Evolutionary conservation across 2,888 invertebrate genomes (phyloP), one percentile per base, ranked within the genome.

Genomic region (Vanessa cardui): DNA sequence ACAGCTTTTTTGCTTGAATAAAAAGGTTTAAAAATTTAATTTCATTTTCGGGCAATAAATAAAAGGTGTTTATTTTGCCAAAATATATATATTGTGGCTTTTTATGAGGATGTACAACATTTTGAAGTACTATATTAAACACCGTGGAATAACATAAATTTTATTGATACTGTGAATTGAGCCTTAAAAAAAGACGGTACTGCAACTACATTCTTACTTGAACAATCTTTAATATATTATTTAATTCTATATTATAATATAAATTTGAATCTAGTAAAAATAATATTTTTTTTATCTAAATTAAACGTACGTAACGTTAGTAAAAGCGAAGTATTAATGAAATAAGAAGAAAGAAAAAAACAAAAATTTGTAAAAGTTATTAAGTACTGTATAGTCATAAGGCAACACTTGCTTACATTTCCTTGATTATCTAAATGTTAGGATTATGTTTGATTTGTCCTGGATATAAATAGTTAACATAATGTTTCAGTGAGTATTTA

Each of bases 401-500:
- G 89, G 88, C 85, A 89, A 89, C 87, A 85, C 85, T 72, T 68
- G 77, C 76, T 79, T 81, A 80, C 81, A 83, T 84, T 87, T 87
- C 83, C 87, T 86, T 89, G 87, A 88, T 84, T 88, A 83, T 83
- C 83, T 89, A 87, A 86, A 89, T 90, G 90, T 90, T 88, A 89
- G 85, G 86, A 90, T 85, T 87, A 86, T 88, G 88, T 90, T 90
- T 91, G 85, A 88, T 88, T 89, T 89, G 84, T 83, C 86, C 87
- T 85, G 86, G 86, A 81, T 88, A 84, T 78, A 84, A 83, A 83
- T 83, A 84, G 76, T 77, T 87, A 86, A 73, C 86, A 91, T 80
- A 87, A 92, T 92, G 92, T 89, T 87, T 87, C 86, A 86, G 92
- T 92, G 92, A 92, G 91, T 92, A 91, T 89, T 83, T 78, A 75